phyloP scores from a whole-genome alignment of 1,140 invertebrate genomes.

The Drosophila burlai region DNA sequence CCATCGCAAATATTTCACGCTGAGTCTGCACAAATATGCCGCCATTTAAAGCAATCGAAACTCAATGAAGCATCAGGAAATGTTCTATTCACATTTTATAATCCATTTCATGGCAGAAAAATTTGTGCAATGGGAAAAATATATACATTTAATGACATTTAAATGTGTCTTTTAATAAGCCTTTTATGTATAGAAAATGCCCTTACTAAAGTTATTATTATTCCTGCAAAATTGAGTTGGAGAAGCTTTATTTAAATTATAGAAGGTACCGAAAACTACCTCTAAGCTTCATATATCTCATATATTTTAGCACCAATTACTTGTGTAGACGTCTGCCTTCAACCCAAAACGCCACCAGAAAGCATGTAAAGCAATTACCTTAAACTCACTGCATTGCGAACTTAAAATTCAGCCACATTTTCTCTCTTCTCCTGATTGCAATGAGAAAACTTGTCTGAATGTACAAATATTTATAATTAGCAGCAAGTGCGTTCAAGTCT shows the following conservation, averaged over 20 bases:
- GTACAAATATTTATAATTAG: constrained; percentile 40
- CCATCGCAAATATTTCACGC: constrained; percentile 49
- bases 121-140: background rate
- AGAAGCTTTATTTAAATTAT: background rate
- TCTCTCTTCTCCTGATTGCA: constrained; percentile 27
- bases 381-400: constrained; percentile 6
- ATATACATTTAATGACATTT: constrained; percentile 1
- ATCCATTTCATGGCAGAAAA: background rate
- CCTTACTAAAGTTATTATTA: background rate
- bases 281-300: background rate
- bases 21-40: constrained; percentile 40
- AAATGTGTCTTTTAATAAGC: background rate
- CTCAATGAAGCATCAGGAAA: constrained; percentile 44
- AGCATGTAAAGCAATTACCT: constrained; percentile 13
- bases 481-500: constrained; percentile 4
- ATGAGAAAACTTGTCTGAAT: constrained; percentile 20
- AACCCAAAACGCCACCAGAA: background rate
- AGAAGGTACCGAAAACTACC: background rate
- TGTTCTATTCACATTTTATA: constrained; percentile 13
- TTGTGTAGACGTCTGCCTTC: background rate
- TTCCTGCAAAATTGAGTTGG: background rate
- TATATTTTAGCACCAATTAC: background rate
- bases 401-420: constrained; percentile 16
- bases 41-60: constrained; percentile 16
- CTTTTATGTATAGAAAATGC: background rate